Base-by-base conservation (phyloP, 2,888 invertebrate species). In the Melinaea menophilus region DNA sequence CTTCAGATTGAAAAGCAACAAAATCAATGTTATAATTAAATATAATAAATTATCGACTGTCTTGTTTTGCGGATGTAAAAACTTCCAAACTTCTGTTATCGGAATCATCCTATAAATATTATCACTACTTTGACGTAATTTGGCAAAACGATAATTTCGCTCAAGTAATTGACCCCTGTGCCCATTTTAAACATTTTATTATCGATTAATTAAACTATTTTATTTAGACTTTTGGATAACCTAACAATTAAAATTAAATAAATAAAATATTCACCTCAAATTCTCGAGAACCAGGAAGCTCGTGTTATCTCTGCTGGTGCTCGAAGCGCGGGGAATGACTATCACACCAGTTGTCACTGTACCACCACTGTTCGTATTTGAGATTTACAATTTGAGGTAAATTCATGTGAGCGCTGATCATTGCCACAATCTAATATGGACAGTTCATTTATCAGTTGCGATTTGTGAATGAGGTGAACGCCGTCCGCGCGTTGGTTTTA, bases 331-430 rank as follows among this genome's bases (percentile, higher is more conserved):
- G 90, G 62, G 88, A 87, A 83, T 89, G 86, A 75, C 88, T 86
- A 73, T 86, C 85, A 79, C 90, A 87, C 84, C 84, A 88, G 79
- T 90, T 88, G 78, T 90, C 90, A 90, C 89, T 88, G 76, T 87
- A 83, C 90, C 90, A 90, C 88, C 84, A 86, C 84, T 88, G 88
- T 84, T 86, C 86, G 85, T 84, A 81, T 75, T 82, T 79, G 56
- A 78, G 77, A 78, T 82, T 82, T 74, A 81, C 79, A 74, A 78
- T 77, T 76, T 79, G 76, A 78, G 78, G 74, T 77, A 81, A 74
- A 85, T 84, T 77, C 88, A 88, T 86, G 86, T 80, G 85, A 84
- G 84, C 83, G 88, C 81, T 84, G 85, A 88, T 81, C 90, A 90
- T 90, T 89, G 86, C 90, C 88, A 90, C 90, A 74, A 85, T 79